Percentiles rank a stretch among this genome's conserved stretches.
phyloP scores from a whole-genome alignment of 2,888 invertebrate genomes.

The Drosophila melanocephala region DNA sequence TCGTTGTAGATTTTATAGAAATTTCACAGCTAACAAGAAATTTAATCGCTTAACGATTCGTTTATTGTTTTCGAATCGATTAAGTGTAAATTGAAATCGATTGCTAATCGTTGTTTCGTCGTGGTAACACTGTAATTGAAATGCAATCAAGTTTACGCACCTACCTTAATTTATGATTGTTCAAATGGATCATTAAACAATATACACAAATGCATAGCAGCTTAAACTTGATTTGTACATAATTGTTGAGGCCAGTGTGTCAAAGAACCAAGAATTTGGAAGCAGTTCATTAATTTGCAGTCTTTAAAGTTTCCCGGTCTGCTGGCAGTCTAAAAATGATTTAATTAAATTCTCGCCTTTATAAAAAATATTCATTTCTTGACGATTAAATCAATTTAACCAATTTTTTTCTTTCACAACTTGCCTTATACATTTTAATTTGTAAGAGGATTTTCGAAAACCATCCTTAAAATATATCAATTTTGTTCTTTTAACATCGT shows the following conservation, averaged over 20 bases:
- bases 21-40: neutral
- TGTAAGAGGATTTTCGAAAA: neutral
- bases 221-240: neutral
- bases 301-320: neutral
- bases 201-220: neutral
- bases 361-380: neutral
- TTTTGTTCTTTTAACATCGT: neutral
- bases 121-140: neutral
- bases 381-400: neutral
- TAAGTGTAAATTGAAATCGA: neutral
- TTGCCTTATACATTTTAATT: neutral
- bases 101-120: neutral
- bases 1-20: conserved; percentile 4
- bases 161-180: neutral
- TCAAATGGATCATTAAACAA: neutral
- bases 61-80: neutral
- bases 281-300: neutral
- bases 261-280: neutral
- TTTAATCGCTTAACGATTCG: neutral
- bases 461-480: neutral
- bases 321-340: neutral
- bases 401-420: neutral
- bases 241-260: neutral
- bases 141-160: neutral
- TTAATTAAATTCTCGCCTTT: neutral